Evolutionary conservation across 2,888 invertebrate genomes (phyloP), one percentile per base, ranked within the genome.

Genomic region (Meteorus cinctellus): DNA sequence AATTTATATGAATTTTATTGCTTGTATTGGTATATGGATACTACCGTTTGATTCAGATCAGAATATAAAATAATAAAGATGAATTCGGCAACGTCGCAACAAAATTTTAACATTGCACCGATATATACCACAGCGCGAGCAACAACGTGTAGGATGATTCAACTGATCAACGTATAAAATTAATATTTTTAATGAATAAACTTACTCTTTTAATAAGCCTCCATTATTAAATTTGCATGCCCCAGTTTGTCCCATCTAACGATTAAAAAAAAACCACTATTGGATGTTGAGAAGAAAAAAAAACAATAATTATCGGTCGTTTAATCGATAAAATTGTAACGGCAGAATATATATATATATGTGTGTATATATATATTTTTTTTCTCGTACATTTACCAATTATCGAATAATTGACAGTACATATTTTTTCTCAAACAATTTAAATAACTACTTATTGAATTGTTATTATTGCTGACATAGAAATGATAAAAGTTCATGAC

Each of bases 211-310:
- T 71, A 71, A 71, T 71, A 71, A 71, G 62, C 71, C 41, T 62
- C 60, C 62, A 62, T 71, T 71, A 71, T 71, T 71, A 60, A 71
- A 71, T 71, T 71, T 71, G 62, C 71, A 71, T 71, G 71, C 60
- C 71, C 71, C 71, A 71, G 60, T 75, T 66, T 71, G 59, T 71
- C 59, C 71, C 75, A 75, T 75, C 71, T 68, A 75, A 71, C 71
- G 66, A 71, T 75, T 27, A 55, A 68, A 63, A 27, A 59, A 71
- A 31, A 68, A 66, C 48, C 55, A 70, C 48, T 68, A 29, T 68
- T 29, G 31, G 48, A 51, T 68, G 48, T 41, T 41, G 8, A 41
- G 12, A 41, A 34, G 8, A 34, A 34, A 34, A 12, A 41, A 41
- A 41, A 41, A 41, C 41, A 68, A 48, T 48, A 68, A 68, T 51